phyloP scores from a whole-genome alignment of 2,888 invertebrate genomes.

The Hyposoter dolosus region DNA sequence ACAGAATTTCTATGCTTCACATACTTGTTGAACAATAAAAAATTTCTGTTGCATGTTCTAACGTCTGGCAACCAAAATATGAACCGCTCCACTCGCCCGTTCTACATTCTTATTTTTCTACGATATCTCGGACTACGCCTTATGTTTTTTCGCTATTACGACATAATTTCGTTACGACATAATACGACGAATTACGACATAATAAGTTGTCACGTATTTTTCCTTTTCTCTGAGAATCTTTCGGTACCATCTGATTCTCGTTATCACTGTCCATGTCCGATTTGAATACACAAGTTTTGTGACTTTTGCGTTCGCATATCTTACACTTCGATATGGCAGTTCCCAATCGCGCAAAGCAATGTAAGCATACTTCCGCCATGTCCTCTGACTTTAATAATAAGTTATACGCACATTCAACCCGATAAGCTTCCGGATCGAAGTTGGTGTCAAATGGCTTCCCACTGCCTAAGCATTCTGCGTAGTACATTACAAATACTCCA shows the following conservation, averaged over 20 bases:
- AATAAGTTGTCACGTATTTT: neutral
- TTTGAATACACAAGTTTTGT: neutral
- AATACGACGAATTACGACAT: too few relatives aligned
- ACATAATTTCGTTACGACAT: too few relatives aligned
- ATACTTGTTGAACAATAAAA: neutral
- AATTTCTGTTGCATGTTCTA: neutral
- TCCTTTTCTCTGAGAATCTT: neutral
- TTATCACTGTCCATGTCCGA: neutral
- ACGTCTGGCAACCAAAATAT: neutral
- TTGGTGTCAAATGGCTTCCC: slow-evolving; percentile 2
- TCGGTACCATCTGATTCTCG: neutral
- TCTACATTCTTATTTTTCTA: neutral
- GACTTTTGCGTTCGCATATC: neutral
- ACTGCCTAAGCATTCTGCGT: slow-evolving; percentile 47
- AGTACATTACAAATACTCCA: slow-evolving; percentile 55
- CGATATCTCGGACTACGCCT: neutral
- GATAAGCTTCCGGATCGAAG: slow-evolving; percentile 35
- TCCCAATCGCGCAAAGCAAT: slow-evolving; percentile 13
- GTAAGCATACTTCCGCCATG: slow-evolving; percentile 44
- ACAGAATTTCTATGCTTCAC: neutral
- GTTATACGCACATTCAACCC: slow-evolving; percentile 20
- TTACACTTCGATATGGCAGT: neutral
- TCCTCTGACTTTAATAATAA: slow-evolving; percentile 35
- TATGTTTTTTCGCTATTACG: neutral
- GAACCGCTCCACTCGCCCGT: neutral